Evolutionary conservation across 2,888 invertebrate species (phyloP), one percentile per base, ranked within the genome.

Genomic region (Eretmocerus hayati): DNA sequence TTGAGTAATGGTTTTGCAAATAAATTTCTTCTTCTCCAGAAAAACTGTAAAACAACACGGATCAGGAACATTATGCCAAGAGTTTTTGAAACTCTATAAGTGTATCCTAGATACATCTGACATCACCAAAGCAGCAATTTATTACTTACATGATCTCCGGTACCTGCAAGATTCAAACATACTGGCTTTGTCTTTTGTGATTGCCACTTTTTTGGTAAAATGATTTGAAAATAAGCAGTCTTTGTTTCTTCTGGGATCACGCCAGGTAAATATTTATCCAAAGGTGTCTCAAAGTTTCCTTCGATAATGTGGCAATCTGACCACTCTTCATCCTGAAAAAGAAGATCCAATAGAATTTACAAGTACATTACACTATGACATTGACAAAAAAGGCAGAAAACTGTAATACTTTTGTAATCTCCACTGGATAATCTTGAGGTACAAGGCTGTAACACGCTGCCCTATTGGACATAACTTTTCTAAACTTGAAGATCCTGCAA

Each of bases 91-190:
- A 21, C 39, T 21, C 22, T 15, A 19, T 33, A 61, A 58, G 31
- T 26, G 26, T 9, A 26, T 26, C n/a, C n/a, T n/a, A n/a, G n/a
- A n/a, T n/a, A n/a, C n/a, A n/a, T n/a, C n/a, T 26, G 26, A 26
- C 26, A 26, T 26, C 11, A 26, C 6, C 8, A 26, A 26, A 26
- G n/a, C n/a, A n/a, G n/a, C n/a, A n/a, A n/a, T n/a, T n/a, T n/a
- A n/a, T n/a, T n/a, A n/a, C 82, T 77, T 77, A 92, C 92, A 78
- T 99, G 97, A 75, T 99, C 97, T 37, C 97, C 99, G 35, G 99
- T 99, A 23, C 96, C 96, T 22, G 97, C 96, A 57, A 97, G 77
- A 67, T 97, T 96, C 55, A 99, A 78, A 69, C 95, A 95, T 31
- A 96, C 78, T 3, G 92, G 92, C 64, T 85, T 87, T 16, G 76